Evolutionary conservation across 2,113 vertebrate species (phyloP).

Genomic region (Cepphus grylle): DNA sequence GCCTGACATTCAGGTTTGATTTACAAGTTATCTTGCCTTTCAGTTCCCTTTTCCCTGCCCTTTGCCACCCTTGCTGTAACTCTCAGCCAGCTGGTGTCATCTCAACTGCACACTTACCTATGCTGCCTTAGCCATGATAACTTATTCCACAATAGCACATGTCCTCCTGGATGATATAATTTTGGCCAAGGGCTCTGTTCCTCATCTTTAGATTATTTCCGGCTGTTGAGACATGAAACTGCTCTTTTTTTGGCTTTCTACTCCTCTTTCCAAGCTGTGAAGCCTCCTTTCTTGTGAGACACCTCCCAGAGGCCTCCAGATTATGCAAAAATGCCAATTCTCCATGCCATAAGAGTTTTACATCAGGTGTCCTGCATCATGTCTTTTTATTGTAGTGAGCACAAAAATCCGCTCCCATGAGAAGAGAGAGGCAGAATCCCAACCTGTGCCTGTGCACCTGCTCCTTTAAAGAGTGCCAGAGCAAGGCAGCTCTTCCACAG

Average conservation of each 20-base stretch:
- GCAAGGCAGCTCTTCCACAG: constrained; percentile 7
- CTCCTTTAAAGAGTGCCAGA: constrained; percentile 5
- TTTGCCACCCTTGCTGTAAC: background rate
- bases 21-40: background rate
- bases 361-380: background rate
- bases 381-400: background rate
- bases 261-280: background rate
- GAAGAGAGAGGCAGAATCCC: background rate
- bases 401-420: background rate
- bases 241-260: background rate
- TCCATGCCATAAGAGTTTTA: background rate
- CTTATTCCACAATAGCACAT: background rate
- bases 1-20: background rate
- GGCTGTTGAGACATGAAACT: background rate
- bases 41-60: background rate
- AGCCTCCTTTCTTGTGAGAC: background rate
- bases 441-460: background rate
- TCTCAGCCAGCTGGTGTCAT: background rate
- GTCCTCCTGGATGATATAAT: background rate
- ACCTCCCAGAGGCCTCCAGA: background rate
- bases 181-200: background rate
- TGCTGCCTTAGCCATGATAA: background rate
- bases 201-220: background rate
- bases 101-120: background rate
- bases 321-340: background rate